Evolutionary conservation across 2,797 vertebrate genomes (phyloP).

Genomic region (Hydrocynus forskahlii): DNA sequence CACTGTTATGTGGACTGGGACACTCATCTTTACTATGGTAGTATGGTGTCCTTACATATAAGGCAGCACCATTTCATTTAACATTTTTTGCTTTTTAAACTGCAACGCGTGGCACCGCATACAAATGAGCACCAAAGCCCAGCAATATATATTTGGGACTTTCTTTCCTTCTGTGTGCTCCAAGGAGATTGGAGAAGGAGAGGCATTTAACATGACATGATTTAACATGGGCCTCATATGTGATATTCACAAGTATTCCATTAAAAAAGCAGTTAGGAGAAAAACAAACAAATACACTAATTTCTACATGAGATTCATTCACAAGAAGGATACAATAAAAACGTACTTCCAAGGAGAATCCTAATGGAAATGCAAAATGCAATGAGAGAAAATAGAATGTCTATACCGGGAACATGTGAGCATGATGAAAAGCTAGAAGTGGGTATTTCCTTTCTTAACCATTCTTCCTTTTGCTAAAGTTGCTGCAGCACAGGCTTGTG

Average conservation of each 20-base stretch:
- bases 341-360: not conserved
- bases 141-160: too few species aligned
- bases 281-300: not conserved
- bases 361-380: not conserved
- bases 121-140: not conserved
- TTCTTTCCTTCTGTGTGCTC: not conserved
- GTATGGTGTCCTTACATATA: not conserved
- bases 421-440: not conserved
- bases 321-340: not conserved
- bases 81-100: not conserved
- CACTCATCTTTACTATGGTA: not conserved
- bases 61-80: not conserved
- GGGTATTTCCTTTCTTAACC: constrained; percentile 11
- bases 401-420: not conserved
- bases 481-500: constrained; percentile 7
- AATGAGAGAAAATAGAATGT: not conserved
- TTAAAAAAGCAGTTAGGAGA: not conserved
- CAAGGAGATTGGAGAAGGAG: constrained; percentile 1
- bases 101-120: not conserved
- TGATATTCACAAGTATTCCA: not conserved
- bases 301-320: not conserved
- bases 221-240: constrained; percentile 2
- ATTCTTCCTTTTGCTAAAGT: constrained; percentile 7
- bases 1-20: not conserved
- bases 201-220: constrained; percentile 6